Evolutionary conservation across 2,888 invertebrate genomes (phyloP).

Genomic region (Silvanus unidentatus): DNA sequence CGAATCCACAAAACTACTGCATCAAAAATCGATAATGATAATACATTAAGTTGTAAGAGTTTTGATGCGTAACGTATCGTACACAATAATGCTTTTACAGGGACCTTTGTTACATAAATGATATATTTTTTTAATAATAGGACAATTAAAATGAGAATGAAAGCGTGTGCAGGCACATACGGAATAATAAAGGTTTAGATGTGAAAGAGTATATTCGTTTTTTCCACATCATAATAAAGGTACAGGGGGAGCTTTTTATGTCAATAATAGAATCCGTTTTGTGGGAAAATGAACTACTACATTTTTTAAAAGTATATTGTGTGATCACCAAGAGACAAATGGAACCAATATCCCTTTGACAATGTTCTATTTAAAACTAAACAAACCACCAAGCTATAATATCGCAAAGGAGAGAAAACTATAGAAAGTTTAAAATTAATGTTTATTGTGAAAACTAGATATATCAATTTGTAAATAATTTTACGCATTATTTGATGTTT

Average conservation of each 20-base stretch:
- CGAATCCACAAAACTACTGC: too few relatives aligned
- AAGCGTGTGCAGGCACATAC: slow-evolving; percentile 5
- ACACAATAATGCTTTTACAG: slow-evolving; percentile 18
- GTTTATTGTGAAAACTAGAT: too few relatives aligned
- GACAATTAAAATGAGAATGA: slow-evolving; percentile 18
- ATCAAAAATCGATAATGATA: too few relatives aligned
- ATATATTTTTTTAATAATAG: slow-evolving; percentile 17
- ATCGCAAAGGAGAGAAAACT: too few relatives aligned
- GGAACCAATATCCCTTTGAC: neutral
- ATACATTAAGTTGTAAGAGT: too few relatives aligned
- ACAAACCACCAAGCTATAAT: too few relatives aligned
- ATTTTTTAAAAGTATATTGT: slow-evolving; percentile 7
- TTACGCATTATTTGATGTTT: too few relatives aligned
- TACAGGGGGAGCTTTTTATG: slow-evolving; percentile 12
- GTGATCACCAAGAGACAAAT: neutral
- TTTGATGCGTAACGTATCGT: slow-evolving; percentile 15
- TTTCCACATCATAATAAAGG: slow-evolving; percentile 7
- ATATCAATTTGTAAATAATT: too few relatives aligned
- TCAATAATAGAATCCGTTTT: slow-evolving; percentile 11
- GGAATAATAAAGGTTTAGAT: slow-evolving; percentile 10
- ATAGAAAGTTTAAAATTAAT: too few relatives aligned
- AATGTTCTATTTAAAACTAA: too few relatives aligned
- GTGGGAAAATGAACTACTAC: slow-evolving; percentile 6
- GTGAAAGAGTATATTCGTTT: slow-evolving; percentile 13
- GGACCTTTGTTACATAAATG: slow-evolving; percentile 21